Base-by-base conservation (phyloP, 2,797 vertebrate genomes). In the Sebastes flavidus region DNA sequence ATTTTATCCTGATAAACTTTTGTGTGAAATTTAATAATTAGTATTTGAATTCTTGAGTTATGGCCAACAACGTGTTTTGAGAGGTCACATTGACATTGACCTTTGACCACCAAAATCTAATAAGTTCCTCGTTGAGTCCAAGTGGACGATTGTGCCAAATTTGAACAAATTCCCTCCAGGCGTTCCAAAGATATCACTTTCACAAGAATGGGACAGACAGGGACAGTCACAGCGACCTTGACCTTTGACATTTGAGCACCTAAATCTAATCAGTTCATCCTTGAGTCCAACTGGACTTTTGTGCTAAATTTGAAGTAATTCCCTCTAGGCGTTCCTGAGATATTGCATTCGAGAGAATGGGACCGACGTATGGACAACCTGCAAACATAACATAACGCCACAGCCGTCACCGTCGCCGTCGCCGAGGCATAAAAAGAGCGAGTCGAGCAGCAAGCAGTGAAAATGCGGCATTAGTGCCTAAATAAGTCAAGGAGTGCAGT, bases 401-500 rank as follows among this genome's bases (percentile, higher is more conserved):
- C 16, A 46, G 42, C 20, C 0, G 18, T 34, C 10, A 7, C 29
- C 7, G 49, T 52, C 8, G 20, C 49, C 20, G 8, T 20, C 49
- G 20, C 20, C 1, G 20, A 52, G 8, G 20, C 18, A 52, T 20
- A 8, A 52, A 52, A 52, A 20, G 20, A 52, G 8, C 49, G 20
- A 52, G 49, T 52, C 8, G 8, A 52, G 20, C 42, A 46, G 16
- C 42, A 46, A 7, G 42, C 58, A 60, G 58, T 60, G 8, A 5
- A 63, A 63, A 36, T 36, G 12, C 6, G 11, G 60, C 30, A 46
- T 46, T 75, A 30, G 34, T 30, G 46, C 49, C 62, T 72, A 78
- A 84, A 80, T 61, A 77, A 77, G 72, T 67, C 4, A 4, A 42
- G 10, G 55, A 72, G 36, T 34, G 56, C 56, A 88, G 89, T 52